A percentile compares a stretch with the other conserved stretches of the same genome.
Evolutionary conservation across 2,888 invertebrate genomes (phyloP).

Genomic region (Aporophyla nigra): DNA sequence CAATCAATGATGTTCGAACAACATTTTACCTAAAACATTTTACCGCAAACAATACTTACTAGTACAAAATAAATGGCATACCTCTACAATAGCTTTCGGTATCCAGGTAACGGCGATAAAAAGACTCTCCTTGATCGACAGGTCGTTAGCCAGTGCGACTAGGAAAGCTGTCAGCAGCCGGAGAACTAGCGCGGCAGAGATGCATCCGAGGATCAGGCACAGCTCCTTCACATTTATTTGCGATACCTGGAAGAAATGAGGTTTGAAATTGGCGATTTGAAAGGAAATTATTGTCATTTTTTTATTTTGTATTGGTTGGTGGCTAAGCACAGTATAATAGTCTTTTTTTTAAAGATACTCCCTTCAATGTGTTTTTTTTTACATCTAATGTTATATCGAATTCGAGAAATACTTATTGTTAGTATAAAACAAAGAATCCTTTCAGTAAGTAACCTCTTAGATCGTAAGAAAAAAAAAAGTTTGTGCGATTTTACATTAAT

Average conservation of each 20-base stretch:
- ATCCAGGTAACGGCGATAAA: conserved; percentile 88
- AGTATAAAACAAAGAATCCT: not conserved
- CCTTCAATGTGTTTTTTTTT: not conserved
- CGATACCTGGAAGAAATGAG: conserved; percentile 76
- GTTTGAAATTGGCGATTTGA: not conserved
- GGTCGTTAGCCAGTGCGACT: conserved; percentile 81
- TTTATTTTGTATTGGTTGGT: not conserved
- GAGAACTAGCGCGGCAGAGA: conserved; percentile 81
- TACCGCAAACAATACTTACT: conserved; percentile 36
- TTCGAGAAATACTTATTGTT: too few species aligned
- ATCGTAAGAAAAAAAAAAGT: too few species aligned
- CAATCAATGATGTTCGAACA: conserved; percentile 34
- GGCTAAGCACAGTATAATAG: not conserved
- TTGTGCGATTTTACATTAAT: not conserved
- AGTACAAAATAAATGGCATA: conserved; percentile 65
- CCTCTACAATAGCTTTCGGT: conserved; percentile 89
- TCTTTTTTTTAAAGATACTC: not conserved
- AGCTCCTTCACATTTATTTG: conserved; percentile 79
- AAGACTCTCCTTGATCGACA: conserved; percentile 84
- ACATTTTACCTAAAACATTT: conserved; percentile 43
- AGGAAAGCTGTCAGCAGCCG: conserved; percentile 85
- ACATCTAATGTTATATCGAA: not conserved
- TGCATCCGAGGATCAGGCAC: conserved; percentile 81
- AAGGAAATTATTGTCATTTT: not conserved
- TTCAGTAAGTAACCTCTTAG: not conserved